Evolutionary conservation across 2,113 vertebrate genomes (phyloP).

Genomic region (Cyrtonyx montezumae): DNA sequence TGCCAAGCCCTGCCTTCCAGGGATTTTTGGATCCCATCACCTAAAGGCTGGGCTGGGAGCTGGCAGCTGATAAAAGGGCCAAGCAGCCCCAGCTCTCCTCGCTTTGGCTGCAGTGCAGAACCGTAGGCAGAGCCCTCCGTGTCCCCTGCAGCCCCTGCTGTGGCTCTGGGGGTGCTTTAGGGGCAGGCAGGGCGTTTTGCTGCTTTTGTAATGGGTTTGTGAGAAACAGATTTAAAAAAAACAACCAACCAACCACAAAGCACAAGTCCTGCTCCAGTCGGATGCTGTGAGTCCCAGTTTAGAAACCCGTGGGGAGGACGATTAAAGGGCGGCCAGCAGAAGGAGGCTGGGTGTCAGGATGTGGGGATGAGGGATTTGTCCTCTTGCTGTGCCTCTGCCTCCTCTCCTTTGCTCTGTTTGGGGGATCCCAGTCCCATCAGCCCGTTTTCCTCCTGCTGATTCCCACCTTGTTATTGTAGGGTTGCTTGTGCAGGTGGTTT

Average conservation of each 20-base stretch:
- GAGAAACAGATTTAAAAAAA: background rate
- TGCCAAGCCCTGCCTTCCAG: slow-evolving; percentile 59
- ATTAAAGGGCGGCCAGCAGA: slow-evolving; percentile 50
- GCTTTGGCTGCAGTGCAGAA: background rate
- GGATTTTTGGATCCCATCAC: slow-evolving; percentile 42
- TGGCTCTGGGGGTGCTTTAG: background rate
- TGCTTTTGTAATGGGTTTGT: background rate
- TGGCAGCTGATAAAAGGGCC: background rate
- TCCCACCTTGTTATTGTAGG: background rate
- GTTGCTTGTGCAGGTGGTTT: background rate
- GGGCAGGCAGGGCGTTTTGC: background rate
- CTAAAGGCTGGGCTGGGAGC: background rate
- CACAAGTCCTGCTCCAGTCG: background rate
- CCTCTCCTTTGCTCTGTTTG: fast-evolving
- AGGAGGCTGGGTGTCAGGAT: slow-evolving; percentile 38
- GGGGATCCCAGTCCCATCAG: fast-evolving
- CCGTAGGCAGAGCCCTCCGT: background rate
- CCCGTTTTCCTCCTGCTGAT: background rate
- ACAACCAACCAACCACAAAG: background rate
- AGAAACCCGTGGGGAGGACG: slow-evolving; percentile 37
- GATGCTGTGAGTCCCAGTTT: slow-evolving; percentile 25
- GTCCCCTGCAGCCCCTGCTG: background rate
- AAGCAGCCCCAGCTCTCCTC: background rate
- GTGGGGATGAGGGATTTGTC: background rate
- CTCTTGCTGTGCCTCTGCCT: background rate